phyloP scores from a whole-genome alignment of 2,888 invertebrate species.

The Rhamnusium bicolor region DNA sequence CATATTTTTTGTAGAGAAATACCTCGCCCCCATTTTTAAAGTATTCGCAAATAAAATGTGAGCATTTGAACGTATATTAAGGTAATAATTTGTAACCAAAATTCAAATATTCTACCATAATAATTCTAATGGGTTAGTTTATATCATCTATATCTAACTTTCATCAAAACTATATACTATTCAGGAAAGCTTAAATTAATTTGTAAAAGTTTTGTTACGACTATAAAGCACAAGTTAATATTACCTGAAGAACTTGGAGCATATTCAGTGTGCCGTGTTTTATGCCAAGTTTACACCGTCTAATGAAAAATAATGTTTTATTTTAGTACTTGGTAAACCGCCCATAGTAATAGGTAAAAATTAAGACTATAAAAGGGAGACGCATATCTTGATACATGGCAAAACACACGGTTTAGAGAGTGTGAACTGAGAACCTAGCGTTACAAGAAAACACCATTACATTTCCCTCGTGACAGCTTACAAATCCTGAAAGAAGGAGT shows the following conservation, averaged over 20 bases:
- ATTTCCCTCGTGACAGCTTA: conserved; percentile 63
- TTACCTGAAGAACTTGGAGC: not conserved
- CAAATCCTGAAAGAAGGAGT: conserved; percentile 64
- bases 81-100: too few relatives aligned
- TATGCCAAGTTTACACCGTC: not conserved
- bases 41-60: too few relatives aligned
- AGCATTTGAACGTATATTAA: too few relatives aligned
- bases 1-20: too few relatives aligned
- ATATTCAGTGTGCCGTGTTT: not conserved
- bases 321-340: conserved; percentile 11
- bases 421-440: conserved; percentile 33
- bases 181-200: too few relatives aligned
- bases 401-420: conserved; percentile 33
- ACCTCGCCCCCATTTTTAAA: too few relatives aligned
- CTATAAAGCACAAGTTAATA: not conserved
- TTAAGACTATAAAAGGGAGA: conserved; percentile 9
- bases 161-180: too few relatives aligned
- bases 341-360: conserved; percentile 23
- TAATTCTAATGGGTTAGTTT: too few relatives aligned
- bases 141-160: too few relatives aligned
- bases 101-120: too few relatives aligned
- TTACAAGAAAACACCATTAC: conserved; percentile 61
- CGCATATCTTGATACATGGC: not conserved
- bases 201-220: too few relatives aligned
- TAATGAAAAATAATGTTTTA: conserved; percentile 30